Conservation (phyloP, 2,888 invertebrate genomes). For the Amphipyra berbera region DNA sequence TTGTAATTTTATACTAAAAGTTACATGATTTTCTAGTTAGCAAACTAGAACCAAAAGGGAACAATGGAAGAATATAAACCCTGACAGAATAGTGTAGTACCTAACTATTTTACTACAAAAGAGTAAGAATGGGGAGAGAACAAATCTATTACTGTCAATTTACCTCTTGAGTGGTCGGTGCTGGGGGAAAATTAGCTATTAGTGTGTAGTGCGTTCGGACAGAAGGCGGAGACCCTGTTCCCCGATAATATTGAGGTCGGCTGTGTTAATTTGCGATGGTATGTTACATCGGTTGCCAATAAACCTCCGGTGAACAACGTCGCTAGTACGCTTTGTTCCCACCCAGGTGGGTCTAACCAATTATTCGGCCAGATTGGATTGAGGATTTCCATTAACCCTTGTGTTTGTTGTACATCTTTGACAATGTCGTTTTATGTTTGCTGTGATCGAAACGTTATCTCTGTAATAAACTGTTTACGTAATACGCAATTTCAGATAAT, state of each 20-base stretch:
- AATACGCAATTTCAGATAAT: constrained; percentile 49
- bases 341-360: constrained; percentile 74
- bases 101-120: constrained; percentile 49
- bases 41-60: constrained; percentile 19
- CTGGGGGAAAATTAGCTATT: constrained; percentile 76
- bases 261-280: constrained; percentile 78
- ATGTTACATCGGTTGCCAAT: constrained; percentile 76
- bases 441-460: constrained; percentile 56
- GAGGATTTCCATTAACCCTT: constrained; percentile 73
- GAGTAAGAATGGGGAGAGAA: constrained; percentile 64
- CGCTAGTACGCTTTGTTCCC: constrained; percentile 72
- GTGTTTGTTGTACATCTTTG: constrained; percentile 65
- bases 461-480: constrained; percentile 37
- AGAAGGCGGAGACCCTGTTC: constrained; percentile 66
- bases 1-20: constrained; percentile 2
- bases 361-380: constrained; percentile 76
- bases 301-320: constrained; percentile 76
- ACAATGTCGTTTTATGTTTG: constrained; percentile 51
- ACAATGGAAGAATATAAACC: constrained; percentile 51
- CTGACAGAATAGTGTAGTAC: constrained; percentile 13
- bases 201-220: constrained; percentile 67
- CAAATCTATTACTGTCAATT: constrained; percentile 81
- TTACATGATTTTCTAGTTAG: not conserved
- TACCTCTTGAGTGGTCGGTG: constrained; percentile 70
- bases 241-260: constrained; percentile 73